phyloP scores from a whole-genome alignment of 2,888 invertebrate species.

The Mystacides longicornis region DNA sequence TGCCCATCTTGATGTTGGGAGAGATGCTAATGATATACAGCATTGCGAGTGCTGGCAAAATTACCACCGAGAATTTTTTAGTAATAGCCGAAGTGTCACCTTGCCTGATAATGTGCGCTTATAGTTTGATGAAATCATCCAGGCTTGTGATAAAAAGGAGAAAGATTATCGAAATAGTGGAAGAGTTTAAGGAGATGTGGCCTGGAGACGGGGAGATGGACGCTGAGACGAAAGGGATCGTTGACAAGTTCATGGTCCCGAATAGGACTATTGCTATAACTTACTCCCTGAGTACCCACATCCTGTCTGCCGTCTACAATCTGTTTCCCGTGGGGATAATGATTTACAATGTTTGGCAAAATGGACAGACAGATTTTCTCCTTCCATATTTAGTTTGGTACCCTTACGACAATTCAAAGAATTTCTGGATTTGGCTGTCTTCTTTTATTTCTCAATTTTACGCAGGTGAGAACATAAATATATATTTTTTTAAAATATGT shows the following conservation, averaged over 20 bases:
- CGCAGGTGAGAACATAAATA: constrained; percentile 12
- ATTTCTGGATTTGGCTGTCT: constrained; percentile 9
- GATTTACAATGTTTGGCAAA: constrained; percentile 8
- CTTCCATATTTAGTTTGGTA: constrained; percentile 23
- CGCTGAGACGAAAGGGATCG: constrained; percentile 11
- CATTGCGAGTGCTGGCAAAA: constrained; percentile 3
- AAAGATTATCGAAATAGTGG: constrained; percentile 9
- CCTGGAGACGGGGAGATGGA: constrained; percentile 7
- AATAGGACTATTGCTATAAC: constrained; percentile 16
- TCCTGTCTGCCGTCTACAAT: constrained; percentile 20
- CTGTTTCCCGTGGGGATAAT: constrained; percentile 20
- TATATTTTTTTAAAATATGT: background rate
- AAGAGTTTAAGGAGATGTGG: constrained; percentile 17
- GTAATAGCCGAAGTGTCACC: constrained; percentile 19
- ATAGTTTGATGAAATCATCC: constrained; percentile 14
- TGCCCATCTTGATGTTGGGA: constrained; percentile 10
- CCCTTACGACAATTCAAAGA: constrained; percentile 17
- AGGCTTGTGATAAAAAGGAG: constrained; percentile 11
- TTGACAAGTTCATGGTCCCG: constrained; percentile 15
- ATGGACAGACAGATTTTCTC: constrained; percentile 8
- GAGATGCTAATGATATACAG: constrained; percentile 9
- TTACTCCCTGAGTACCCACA: constrained; percentile 19
- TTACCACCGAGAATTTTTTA: constrained; percentile 10
- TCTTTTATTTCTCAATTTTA: constrained; percentile 20
- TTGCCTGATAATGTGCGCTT: constrained; percentile 15